A percentile compares a stretch with the other conserved stretches of the same genome.
phyloP scores from a whole-genome alignment of 2,888 invertebrate genomes.

The Dioctria linearis region DNA sequence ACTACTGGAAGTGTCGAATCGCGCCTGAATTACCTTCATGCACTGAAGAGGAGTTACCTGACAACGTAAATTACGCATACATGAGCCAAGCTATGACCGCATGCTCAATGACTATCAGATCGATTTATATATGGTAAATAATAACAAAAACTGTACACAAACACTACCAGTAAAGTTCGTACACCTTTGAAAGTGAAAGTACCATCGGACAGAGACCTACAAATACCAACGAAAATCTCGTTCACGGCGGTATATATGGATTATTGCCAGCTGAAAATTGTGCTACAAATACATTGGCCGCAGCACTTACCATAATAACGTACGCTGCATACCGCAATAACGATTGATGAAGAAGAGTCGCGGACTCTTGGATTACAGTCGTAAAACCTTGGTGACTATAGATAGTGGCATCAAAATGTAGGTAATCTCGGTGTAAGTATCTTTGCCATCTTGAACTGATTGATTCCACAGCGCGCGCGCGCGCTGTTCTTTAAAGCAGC shows the following conservation, averaged over 20 bases:
- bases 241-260: neutral
- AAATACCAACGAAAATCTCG: slow-evolving; percentile 64
- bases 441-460: slow-evolving; percentile 27
- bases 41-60: slow-evolving; percentile 36
- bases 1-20: slow-evolving; percentile 10
- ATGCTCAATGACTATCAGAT: slow-evolving; percentile 31
- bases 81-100: slow-evolving; percentile 43
- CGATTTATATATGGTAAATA: slow-evolving; percentile 52
- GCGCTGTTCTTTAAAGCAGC: slow-evolving; percentile 1
- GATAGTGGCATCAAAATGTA: slow-evolving; percentile 25
- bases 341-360: slow-evolving; percentile 37
- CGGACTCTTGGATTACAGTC: slow-evolving; percentile 24
- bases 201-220: slow-evolving; percentile 71
- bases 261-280: slow-evolving; percentile 26
- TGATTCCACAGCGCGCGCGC: slow-evolving; percentile 9
- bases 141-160: slow-evolving; percentile 59
- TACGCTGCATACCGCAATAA: slow-evolving; percentile 20
- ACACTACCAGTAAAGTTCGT: slow-evolving; percentile 66
- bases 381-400: slow-evolving; percentile 29
- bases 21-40: slow-evolving; percentile 31
- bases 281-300: slow-evolving; percentile 51
- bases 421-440: slow-evolving; percentile 24
- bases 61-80: slow-evolving; percentile 40
- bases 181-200: slow-evolving; percentile 72
- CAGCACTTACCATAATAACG: slow-evolving; percentile 6